Evolutionary conservation across 1,140 invertebrate genomes (phyloP), one percentile per base, ranked within the genome.

Genomic region (Battus philenor): DNA sequence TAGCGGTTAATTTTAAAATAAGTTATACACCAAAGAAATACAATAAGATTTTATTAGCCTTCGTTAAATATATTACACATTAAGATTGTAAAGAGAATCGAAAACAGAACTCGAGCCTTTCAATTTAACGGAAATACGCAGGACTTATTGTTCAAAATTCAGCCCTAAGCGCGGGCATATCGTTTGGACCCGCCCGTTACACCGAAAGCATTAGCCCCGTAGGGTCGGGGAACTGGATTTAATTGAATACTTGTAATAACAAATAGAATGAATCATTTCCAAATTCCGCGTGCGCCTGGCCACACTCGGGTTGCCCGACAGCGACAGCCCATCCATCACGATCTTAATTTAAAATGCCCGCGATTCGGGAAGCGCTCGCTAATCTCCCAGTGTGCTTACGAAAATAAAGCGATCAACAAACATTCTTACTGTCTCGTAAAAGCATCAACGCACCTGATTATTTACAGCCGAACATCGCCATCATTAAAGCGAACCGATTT

Each of bases 161-260:
- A n/a, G n/a, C n/a, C 33, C 33, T 36, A 36, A 36, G 20, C 33
- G 33, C 17, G 17, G 33, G 4, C 4, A 20, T 36, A 36, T 20
- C 33, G 16, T 36, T 36, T 36, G 20, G 33, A 36, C 17, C 27
- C 27, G 15, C 17, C 57, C 50, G 56, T 54, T 50, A 50, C 56
- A 46, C 41, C 46, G 56, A 73, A 73, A 71, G 73, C 73, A 75
- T 70, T 75, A 67, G 62, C 57, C 64, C 64, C 63, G 70, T 61
- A 78, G 73, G 70, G 72, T 75, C 69, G 75, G 65, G 67, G 69
- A 79, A 75, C 67, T 67, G 69, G 69, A 83, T 77, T 79, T 80
- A 83, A 81, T 80, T 78, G 77, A 84, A 81, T 72, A 68, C 70
- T 74, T 74, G 69, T 72, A 75, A 78, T 81, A 80, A 80, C 77